A percentile compares a stretch with the other conserved stretches of the same genome.
phyloP scores from a whole-genome alignment of 2,797 vertebrate species.

The Gymnothorax reevesii region DNA sequence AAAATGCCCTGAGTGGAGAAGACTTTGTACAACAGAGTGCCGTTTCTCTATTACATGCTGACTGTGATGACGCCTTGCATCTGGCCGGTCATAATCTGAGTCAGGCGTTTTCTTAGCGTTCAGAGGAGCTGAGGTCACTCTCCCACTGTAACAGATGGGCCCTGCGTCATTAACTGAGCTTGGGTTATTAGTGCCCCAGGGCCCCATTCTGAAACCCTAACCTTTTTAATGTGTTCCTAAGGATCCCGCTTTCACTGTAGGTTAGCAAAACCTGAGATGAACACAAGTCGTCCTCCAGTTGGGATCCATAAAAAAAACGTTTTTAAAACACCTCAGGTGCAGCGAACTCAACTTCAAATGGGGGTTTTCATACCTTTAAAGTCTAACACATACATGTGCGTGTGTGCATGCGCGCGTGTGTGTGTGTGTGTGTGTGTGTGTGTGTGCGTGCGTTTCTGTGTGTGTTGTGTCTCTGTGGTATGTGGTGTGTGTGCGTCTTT shows the following conservation, averaged over 20 bases:
- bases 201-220: neutral
- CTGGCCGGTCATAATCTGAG: neutral
- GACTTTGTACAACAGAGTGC: neutral
- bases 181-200: neutral
- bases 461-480: no score
- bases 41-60: neutral
- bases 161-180: neutral
- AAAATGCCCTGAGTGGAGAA: neutral
- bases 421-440: no score
- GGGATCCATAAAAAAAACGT: no score
- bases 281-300: no score
- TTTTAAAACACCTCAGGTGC: no score
- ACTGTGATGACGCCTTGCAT: neutral
- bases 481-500: no score
- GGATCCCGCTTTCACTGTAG: no score
- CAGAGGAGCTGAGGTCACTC: constrained; percentile 5
- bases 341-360: no score
- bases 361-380: neutral
- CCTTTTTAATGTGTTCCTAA: neutral
- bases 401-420: no score
- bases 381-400: neutral
- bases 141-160: neutral
- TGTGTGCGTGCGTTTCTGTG: no score
- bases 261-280: neutral
- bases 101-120: neutral